phyloP scores from a whole-genome alignment of 2,888 invertebrate genomes.

The Cerastis rubricosa region DNA sequence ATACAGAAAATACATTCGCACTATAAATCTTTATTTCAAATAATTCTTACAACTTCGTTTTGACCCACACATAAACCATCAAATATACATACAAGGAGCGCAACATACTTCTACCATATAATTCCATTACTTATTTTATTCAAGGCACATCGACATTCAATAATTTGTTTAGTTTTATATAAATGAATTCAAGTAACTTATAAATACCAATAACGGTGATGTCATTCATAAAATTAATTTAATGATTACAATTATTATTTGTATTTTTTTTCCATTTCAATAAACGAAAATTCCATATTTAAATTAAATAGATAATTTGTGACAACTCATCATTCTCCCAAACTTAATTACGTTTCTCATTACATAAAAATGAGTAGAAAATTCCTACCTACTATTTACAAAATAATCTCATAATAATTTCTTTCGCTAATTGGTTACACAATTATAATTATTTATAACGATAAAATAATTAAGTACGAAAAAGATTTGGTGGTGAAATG shows the following conservation, averaged over 20 bases:
- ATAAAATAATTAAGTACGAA: slow-evolving; percentile 81
- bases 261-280: slow-evolving; percentile 11
- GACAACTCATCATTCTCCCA: slow-evolving; percentile 16
- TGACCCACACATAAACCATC: slow-evolving; percentile 63
- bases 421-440: slow-evolving; percentile 56
- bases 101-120: slow-evolving; percentile 46
- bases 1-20: slow-evolving; percentile 44
- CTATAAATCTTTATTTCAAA: slow-evolving; percentile 65
- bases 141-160: slow-evolving; percentile 46
- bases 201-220: slow-evolving; percentile 48
- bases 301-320: slow-evolving; percentile 21
- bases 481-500: slow-evolving; percentile 82
- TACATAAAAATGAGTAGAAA: slow-evolving; percentile 51
- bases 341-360: slow-evolving; percentile 34
- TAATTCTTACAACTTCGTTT: slow-evolving; percentile 63
- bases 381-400: slow-evolving; percentile 69
- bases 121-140: slow-evolving; percentile 44
- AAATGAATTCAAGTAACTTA: slow-evolving; percentile 33
- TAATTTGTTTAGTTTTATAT: slow-evolving; percentile 12
- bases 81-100: slow-evolving; percentile 70
- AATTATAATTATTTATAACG: slow-evolving; percentile 50
- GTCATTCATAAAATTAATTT: slow-evolving; percentile 13
- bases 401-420: slow-evolving; percentile 70
- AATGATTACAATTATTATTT: slow-evolving; percentile 6
- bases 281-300: slow-evolving; percentile 3